Evolutionary conservation across 2,888 invertebrate genomes (phyloP).

Genomic region (Taenaris catops): DNA sequence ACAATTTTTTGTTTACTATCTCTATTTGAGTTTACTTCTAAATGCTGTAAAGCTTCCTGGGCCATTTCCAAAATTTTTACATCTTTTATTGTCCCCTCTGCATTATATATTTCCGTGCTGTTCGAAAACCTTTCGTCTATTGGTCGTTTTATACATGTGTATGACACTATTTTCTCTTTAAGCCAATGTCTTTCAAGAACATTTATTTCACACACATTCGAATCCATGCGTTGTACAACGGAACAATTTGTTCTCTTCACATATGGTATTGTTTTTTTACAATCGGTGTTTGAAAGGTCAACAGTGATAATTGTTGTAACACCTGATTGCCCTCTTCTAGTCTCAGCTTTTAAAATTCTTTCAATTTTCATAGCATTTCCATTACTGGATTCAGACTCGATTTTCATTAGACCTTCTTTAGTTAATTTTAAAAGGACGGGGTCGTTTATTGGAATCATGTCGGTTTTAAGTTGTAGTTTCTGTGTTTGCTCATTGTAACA

Average conservation of each 20-base stretch:
- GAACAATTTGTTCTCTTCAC: slow-evolving; percentile 41
- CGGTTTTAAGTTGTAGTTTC: slow-evolving; percentile 28
- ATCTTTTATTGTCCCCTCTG: slow-evolving; percentile 32
- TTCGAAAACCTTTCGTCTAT: slow-evolving; percentile 39
- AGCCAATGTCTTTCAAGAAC: slow-evolving; percentile 42
- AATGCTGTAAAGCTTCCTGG: slow-evolving; percentile 50
- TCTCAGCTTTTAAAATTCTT: slow-evolving; percentile 44
- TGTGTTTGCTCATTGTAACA: slow-evolving; percentile 57
- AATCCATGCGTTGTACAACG: slow-evolving; percentile 37
- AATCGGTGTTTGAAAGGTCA: slow-evolving; percentile 43
- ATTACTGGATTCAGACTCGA: slow-evolving; percentile 41
- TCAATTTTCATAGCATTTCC: slow-evolving; percentile 40
- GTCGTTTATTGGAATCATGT: slow-evolving; percentile 39
- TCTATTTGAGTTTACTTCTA: slow-evolving; percentile 51
- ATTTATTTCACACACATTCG: slow-evolving; percentile 49
- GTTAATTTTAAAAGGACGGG: slow-evolving; percentile 38
- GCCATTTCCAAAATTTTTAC: slow-evolving; percentile 43
- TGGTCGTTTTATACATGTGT: slow-evolving; percentile 44
- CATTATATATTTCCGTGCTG: slow-evolving; percentile 20
- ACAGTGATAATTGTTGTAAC: slow-evolving; percentile 46
- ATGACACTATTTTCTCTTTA: slow-evolving; percentile 42
- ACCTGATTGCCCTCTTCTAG: slow-evolving; percentile 37
- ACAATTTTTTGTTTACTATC: slow-evolving; percentile 52
- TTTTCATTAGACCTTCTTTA: slow-evolving; percentile 41
- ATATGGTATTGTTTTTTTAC: slow-evolving; percentile 39